Evolutionary conservation across 1,140 invertebrate species (phyloP), one percentile per base, ranked within the genome.

Genomic region (Laupala kohalensis): DNA sequence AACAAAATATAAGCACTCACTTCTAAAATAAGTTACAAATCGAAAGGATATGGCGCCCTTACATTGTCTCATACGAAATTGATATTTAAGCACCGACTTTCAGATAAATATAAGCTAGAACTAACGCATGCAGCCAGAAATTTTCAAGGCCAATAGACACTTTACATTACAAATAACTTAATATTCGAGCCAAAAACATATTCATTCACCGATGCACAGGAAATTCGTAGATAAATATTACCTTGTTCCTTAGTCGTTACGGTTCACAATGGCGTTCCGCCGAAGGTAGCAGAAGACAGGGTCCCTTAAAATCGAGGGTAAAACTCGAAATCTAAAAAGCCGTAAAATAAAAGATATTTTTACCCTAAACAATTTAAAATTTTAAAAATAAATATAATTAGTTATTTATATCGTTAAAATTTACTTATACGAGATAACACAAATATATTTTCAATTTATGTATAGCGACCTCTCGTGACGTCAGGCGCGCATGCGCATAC

Each of bases 261-360:
- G 86, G 88, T 81, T 86, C 87, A 90, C 88, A 89, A 90, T 90
- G 88, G 88, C 89, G 87, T 88, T 85, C 86, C 82, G 84, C 81
- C 77, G 80, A 79, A 69, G 67, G 24, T 28, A 69, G 53, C n/a
- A 64, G 29, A 53, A 37, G 64, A 62, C 24, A n/a, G 67, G 28
- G 24, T 23, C n/a, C 19, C 37, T 53, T 53, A 9, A 19, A 53
- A 53, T 53, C 37, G 37, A 53, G 37, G 37, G 37, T 53, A 53
- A 53, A 53, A 53, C 37, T 53, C 37, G 37, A 53, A 53, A 53
- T 19, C 9, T 19, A 13, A 4, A 13, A 4, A 13, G 1, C 19
- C 19, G 1, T 28, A 37, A 5, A 28, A 28, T n/a, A 28, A 29
- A 29, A 28, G 28, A 4, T 28, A 30, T 28, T 2, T n/a, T 15